Percentiles rank a stretch among this genome's conserved stretches.
These are phyloP conservation scores for Limnothrissa miodon DNA, from an alignment of 2,113 vertebrate species.

Conservation along the genomic window DNA sequence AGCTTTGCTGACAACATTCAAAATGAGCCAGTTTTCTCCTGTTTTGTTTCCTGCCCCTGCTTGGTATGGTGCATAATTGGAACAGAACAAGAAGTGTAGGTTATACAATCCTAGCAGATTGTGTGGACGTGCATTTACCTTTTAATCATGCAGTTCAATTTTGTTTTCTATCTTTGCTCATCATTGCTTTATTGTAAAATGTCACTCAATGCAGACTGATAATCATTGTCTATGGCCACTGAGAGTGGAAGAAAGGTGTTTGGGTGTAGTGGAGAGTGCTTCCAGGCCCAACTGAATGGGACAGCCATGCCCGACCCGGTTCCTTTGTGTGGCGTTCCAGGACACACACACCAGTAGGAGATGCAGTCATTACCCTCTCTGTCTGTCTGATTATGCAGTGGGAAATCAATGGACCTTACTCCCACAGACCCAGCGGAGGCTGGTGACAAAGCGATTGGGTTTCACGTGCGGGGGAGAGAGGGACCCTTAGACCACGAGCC, in stretches of 20 bases:
- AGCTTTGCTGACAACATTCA: not conserved
- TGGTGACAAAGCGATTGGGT: slow-evolving; percentile 38
- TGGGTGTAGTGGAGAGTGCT: slow-evolving; percentile 20
- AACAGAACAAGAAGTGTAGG: not conserved
- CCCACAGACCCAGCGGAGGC: slow-evolving; percentile 34
- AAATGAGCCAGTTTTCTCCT: not conserved
- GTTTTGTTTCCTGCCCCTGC: not conserved
- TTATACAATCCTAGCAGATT: not conserved
- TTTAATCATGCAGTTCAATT: not conserved
- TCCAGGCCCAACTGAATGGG: not conserved
- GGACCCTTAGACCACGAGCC: not conserved
- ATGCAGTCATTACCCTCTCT: slow-evolving; percentile 34
- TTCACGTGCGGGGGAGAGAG: slow-evolving; percentile 28
- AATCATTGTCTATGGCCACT: not conserved
- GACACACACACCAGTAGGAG: slow-evolving; percentile 19
- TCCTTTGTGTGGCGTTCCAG: slow-evolving; percentile 14
- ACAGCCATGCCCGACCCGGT: not conserved
- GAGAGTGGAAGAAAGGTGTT: not conserved
- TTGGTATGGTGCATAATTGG: not conserved
- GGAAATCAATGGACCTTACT: slow-evolving; percentile 42
- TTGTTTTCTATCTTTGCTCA: not conserved
- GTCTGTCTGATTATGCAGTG: slow-evolving; percentile 39
- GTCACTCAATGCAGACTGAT: not conserved
- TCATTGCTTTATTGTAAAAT: not conserved
- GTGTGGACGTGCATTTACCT: not conserved